A percentile compares a stretch with the other conserved stretches of the same genome.
phyloP scores from a whole-genome alignment of 2,888 invertebrate genomes.

The Drosophila phalerata region DNA sequence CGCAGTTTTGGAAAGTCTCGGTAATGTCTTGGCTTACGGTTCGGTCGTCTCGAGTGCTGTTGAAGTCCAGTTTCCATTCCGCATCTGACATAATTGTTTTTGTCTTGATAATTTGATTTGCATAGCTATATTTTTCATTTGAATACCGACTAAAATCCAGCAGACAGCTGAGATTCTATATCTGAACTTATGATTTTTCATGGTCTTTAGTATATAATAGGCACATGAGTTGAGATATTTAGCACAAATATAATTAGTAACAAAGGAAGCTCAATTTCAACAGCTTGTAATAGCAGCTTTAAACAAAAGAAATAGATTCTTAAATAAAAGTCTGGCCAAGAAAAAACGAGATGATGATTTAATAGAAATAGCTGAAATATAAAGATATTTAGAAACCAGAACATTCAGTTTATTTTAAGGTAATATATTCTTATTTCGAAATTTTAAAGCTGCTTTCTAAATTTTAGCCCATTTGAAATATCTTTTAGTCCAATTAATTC shows the following conservation, averaged over 20 bases:
- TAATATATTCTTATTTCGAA: background rate
- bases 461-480: background rate
- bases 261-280: background rate
- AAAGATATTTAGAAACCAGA: background rate
- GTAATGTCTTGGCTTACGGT: constrained; percentile 16
- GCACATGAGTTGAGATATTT: too few relatives aligned
- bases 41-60: constrained; percentile 29
- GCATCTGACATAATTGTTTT: constrained; percentile 56
- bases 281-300: too few relatives aligned
- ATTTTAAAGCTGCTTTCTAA: background rate
- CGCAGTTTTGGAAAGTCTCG: constrained; percentile 64
- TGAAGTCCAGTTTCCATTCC: constrained; percentile 44
- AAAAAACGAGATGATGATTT: too few relatives aligned
- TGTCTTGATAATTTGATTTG: constrained; percentile 49
- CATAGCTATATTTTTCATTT: constrained; percentile 17
- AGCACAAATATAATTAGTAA: too few relatives aligned
- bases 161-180: constrained; percentile 14
- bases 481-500: background rate
- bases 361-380: too few relatives aligned
- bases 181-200: constrained; percentile 7
- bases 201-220: constrained; percentile 1
- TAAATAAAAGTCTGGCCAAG: too few relatives aligned
- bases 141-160: constrained; percentile 14
- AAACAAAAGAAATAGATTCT: too few relatives aligned
- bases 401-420: too few relatives aligned